A percentile compares a stretch with the other conserved stretches of the same genome.
These are phyloP conservation scores for Aythya baeri DNA, from an alignment of 2,113 vertebrate genomes.

Conservation along the genomic window DNA sequence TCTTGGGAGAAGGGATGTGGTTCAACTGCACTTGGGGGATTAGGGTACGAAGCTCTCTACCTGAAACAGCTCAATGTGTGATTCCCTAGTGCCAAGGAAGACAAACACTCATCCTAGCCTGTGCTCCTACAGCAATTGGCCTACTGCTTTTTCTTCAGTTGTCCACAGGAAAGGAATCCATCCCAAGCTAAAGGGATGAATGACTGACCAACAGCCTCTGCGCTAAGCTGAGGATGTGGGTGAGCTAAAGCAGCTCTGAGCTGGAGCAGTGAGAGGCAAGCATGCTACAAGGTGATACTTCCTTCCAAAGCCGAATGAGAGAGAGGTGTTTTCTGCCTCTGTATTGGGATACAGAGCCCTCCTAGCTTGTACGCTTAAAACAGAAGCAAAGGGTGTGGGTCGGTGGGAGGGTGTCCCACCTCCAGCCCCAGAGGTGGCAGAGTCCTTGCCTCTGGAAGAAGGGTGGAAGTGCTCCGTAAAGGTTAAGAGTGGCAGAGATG, in stretches of 20 bases:
- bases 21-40: background rate
- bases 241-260: background rate
- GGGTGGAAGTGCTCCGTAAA: background rate
- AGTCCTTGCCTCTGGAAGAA: background rate
- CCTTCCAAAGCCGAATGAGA: background rate
- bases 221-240: background rate
- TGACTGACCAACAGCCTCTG: background rate
- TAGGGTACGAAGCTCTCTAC: background rate
- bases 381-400: background rate
- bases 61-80: background rate
- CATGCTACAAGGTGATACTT: background rate
- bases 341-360: background rate
- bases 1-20: background rate
- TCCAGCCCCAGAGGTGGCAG: background rate
- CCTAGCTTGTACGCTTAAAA: background rate
- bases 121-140: background rate
- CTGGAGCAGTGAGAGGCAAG: background rate
- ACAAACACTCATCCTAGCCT: too few species aligned
- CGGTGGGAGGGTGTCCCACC: background rate
- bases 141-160: background rate
- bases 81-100: background rate
- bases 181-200: background rate
- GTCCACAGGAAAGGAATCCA: background rate
- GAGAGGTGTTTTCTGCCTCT: background rate
- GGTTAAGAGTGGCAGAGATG: background rate